Conservation (phyloP, 2,888 invertebrate genomes). For the Aleiodes leptofemur region DNA sequence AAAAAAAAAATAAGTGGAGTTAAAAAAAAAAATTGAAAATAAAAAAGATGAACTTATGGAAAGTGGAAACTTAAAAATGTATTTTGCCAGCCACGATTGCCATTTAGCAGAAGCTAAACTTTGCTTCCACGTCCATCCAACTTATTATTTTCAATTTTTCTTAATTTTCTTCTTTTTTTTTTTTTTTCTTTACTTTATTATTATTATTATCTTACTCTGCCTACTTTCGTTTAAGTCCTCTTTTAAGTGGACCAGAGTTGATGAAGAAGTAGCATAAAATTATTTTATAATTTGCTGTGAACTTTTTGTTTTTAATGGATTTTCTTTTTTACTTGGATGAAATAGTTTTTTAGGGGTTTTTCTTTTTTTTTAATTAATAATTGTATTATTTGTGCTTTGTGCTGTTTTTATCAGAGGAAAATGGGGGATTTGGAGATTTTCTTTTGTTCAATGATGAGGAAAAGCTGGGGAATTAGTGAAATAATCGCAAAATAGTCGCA, state of each 20-base stretch:
- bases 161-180: conserved; percentile 14
- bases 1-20: conserved; percentile 2
- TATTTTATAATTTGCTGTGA: conserved; percentile 5
- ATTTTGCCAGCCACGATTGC: conserved; percentile 60
- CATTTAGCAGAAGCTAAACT: conserved; percentile 55
- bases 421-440: too few relatives aligned
- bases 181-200: neutral
- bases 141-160: conserved; percentile 37
- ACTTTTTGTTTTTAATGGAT: conserved; percentile 24
- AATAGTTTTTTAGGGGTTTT: too few relatives aligned
- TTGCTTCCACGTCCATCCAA: conserved; percentile 42
- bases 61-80: conserved; percentile 60
- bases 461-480: too few relatives aligned
- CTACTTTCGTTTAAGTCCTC: too few relatives aligned
- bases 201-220: neutral
- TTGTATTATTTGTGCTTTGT: too few relatives aligned
- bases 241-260: too few relatives aligned
- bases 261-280: neutral
- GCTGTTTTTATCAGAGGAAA: too few relatives aligned
- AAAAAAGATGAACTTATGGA: conserved; percentile 55
- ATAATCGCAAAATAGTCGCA: too few relatives aligned
- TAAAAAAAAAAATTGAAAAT: neutral
- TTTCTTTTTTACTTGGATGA: neutral
- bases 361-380: too few relatives aligned
- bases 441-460: too few relatives aligned